phyloP scores from a whole-genome alignment of 2,888 invertebrate genomes.

The Parasteatoda lunata region DNA sequence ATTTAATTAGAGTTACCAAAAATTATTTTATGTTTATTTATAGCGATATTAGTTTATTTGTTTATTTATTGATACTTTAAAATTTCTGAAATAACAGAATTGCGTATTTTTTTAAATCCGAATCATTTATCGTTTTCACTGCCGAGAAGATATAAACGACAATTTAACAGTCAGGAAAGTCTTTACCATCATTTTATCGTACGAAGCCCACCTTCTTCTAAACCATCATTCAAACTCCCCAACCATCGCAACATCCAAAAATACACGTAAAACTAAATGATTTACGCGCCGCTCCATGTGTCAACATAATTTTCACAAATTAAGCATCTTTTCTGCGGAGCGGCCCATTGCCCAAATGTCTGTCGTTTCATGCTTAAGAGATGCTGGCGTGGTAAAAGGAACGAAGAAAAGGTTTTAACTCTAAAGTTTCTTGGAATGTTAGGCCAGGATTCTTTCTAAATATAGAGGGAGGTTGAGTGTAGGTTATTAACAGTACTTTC shows the following conservation, averaged over 20 bases:
- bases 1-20: no score
- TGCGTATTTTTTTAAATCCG: no score
- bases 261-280: background rate
- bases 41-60: no score
- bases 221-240: no score
- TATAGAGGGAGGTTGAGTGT: slow-evolving; percentile 23
- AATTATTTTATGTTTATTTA: no score
- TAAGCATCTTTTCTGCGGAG: slow-evolving; percentile 31
- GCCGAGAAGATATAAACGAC: no score
- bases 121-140: no score
- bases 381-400: background rate
- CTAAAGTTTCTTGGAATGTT: background rate
- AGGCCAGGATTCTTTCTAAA: slow-evolving; percentile 35
- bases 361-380: background rate
- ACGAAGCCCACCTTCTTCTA: no score
- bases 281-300: background rate
- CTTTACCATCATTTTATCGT: no score
- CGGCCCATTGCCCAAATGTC: background rate
- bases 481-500: slow-evolving; percentile 34
- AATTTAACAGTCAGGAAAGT: no score
- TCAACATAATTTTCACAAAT: slow-evolving; percentile 33
- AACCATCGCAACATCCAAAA: background rate
- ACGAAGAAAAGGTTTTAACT: background rate
- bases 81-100: no score
- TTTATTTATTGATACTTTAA: no score